A percentile compares a stretch with the other conserved stretches of the same genome.
Evolutionary conservation across 2,888 invertebrate genomes (phyloP).

Genomic region (Megastigmus dorsalis): DNA sequence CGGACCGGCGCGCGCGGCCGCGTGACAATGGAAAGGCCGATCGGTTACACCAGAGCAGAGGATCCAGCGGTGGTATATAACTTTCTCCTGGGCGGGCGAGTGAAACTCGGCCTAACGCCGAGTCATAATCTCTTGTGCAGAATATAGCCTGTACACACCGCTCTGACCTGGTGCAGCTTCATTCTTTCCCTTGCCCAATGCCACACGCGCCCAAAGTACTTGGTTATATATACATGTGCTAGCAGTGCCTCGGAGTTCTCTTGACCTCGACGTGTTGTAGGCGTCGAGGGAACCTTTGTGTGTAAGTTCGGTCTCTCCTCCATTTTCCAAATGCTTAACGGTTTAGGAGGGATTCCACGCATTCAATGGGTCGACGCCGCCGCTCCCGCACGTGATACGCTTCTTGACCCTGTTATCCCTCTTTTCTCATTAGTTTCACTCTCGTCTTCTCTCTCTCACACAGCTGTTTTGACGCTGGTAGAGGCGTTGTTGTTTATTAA

Average conservation of each 20-base stretch:
- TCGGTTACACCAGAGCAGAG: conserved; percentile 62
- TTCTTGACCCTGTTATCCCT: conserved; percentile 5
- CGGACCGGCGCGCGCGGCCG: conserved; percentile 56
- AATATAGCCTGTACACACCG: not conserved
- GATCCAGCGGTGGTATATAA: conserved; percentile 60
- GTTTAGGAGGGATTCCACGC: conserved; percentile 16
- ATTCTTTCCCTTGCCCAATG: not conserved
- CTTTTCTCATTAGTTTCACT: not conserved
- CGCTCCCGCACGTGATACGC: not conserved
- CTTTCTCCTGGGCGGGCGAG: conserved; percentile 65
- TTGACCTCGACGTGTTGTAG: not conserved
- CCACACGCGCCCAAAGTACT: not conserved
- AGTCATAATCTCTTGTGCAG: conserved; percentile 65
- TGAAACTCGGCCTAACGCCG: conserved; percentile 69
- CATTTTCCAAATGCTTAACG: conserved; percentile 35
- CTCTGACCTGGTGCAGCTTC: not conserved
- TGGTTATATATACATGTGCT: conserved; percentile 15
- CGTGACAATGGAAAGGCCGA: conserved; percentile 60
- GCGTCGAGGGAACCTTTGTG: no score
- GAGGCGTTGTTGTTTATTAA: not conserved
- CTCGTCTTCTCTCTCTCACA: not conserved
- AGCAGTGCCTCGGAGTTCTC: not conserved
- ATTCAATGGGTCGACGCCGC: no score
- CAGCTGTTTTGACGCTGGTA: not conserved
- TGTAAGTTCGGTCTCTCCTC: not conserved